Conservation (phyloP, 2,797 vertebrate species). For the Brotula barbata region DNA sequence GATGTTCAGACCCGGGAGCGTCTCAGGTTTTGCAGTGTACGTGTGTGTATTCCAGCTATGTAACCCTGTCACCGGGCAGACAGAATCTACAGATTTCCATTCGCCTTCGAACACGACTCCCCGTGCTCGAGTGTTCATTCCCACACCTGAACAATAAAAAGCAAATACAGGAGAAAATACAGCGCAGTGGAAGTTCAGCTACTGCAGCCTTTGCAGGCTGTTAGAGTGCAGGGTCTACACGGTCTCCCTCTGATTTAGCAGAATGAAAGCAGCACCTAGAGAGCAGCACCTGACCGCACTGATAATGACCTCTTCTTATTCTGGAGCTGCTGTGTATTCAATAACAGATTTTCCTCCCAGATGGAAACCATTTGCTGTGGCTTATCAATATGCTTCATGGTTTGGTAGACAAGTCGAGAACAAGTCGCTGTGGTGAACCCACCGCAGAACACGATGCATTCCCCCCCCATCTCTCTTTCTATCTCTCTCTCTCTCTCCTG, state of each 20-base stretch:
- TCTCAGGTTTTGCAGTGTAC: too few species aligned
- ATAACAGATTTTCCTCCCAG: neutral
- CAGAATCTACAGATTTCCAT: neutral
- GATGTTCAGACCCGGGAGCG: too few species aligned
- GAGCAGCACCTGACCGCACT: neutral
- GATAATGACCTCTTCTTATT: neutral
- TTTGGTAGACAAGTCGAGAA: slow-evolving; percentile 28
- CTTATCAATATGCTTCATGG: slow-evolving; percentile 26
- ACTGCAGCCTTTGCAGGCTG: too few species aligned
- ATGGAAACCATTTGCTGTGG: slow-evolving; percentile 21
- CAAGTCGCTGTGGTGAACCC: slow-evolving; percentile 34
- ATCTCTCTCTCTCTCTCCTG: too few species aligned
- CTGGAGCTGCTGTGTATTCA: slow-evolving; percentile 4
- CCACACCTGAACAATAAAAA: slow-evolving; percentile 5
- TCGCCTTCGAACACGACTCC: neutral
- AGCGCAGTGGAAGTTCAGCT: fast-evolving
- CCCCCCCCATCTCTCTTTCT: neutral
- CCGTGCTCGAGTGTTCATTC: slow-evolving; percentile 1
- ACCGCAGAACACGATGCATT: slow-evolving; percentile 25
- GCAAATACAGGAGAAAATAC: neutral
- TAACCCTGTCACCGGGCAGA: too few species aligned
- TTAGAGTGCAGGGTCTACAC: too few species aligned
- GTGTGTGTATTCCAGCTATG: too few species aligned
- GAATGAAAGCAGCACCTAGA: slow-evolving; percentile 31
- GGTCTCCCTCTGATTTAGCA: neutral